phyloP scores from a whole-genome alignment of 2,888 invertebrate species.

The Stictocephala bisonia region DNA sequence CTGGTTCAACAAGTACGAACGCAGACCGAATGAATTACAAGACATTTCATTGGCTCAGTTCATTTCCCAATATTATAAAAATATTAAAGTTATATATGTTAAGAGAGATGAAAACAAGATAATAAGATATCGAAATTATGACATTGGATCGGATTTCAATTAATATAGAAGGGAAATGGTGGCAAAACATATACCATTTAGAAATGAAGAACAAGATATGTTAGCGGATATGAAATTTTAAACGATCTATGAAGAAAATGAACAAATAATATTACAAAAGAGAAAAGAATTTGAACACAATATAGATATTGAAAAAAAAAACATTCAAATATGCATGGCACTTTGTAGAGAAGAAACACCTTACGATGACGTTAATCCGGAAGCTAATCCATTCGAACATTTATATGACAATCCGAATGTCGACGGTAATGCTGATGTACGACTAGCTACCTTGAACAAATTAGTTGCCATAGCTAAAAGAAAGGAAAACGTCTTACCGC shows the following conservation, averaged over 20 bases:
- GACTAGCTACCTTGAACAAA: no score
- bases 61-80: no score
- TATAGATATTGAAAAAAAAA: no score
- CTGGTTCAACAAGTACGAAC: conserved; percentile 56
- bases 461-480: no score
- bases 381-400: neutral
- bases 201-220: neutral
- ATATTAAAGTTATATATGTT: neutral
- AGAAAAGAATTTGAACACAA: neutral
- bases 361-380: neutral
- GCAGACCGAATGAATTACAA: no score
- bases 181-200: no score
- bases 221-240: neutral
- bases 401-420: neutral
- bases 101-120: neutral
- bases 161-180: no score
- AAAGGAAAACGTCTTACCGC: no score
- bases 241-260: neutral
- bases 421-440: neutral
- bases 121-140: no score
- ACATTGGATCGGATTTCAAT: neutral
- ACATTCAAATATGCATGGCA: neutral
- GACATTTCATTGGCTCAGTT: no score
- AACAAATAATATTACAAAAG: neutral
- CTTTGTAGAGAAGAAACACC: neutral